Conservation (phyloP, 2,797 vertebrate genomes). For the Gymnoscopelus braueri region DNA sequence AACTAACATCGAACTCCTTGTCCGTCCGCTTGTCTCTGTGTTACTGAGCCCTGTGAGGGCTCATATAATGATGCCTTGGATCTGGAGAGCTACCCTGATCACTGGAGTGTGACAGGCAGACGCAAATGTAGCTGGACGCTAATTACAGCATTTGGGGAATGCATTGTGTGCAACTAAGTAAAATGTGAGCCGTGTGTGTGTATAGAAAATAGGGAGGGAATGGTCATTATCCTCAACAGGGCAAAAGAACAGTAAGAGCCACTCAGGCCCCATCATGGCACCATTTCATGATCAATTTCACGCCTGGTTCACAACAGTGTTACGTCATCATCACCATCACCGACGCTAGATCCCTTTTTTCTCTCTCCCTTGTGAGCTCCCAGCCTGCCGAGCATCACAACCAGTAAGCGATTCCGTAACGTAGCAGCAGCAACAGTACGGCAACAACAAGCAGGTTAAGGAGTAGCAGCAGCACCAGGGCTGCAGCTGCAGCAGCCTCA, state of each 20-base stretch:
- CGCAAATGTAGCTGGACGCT: conserved; percentile 48
- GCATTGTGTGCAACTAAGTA: conserved; percentile 26
- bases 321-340: conserved; percentile 59
- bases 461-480: conserved; percentile 23
- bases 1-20: conserved; percentile 7
- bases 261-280: conserved; percentile 55
- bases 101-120: conserved; percentile 37
- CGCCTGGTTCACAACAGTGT: conserved; percentile 50
- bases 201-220: conserved; percentile 18
- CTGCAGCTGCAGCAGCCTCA: conserved; percentile 47
- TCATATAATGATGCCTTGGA: conserved; percentile 12
- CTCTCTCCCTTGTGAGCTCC: conserved; percentile 19
- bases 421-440: not conserved
- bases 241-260: conserved; percentile 48
- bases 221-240: conserved; percentile 17
- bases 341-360: conserved; percentile 37
- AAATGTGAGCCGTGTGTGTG: conserved; percentile 36
- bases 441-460: conserved; percentile 45
- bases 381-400: conserved; percentile 18
- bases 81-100: conserved; percentile 10
- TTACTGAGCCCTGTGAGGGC: conserved; percentile 8
- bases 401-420: conserved; percentile 32
- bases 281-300: conserved; percentile 66
- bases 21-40: not conserved
- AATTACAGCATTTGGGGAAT: conserved; percentile 57